These are phyloP conservation scores for Panthera leo DNA, from an alignment of 2,113 vertebrate species.

Conservation along the genomic window DNA sequence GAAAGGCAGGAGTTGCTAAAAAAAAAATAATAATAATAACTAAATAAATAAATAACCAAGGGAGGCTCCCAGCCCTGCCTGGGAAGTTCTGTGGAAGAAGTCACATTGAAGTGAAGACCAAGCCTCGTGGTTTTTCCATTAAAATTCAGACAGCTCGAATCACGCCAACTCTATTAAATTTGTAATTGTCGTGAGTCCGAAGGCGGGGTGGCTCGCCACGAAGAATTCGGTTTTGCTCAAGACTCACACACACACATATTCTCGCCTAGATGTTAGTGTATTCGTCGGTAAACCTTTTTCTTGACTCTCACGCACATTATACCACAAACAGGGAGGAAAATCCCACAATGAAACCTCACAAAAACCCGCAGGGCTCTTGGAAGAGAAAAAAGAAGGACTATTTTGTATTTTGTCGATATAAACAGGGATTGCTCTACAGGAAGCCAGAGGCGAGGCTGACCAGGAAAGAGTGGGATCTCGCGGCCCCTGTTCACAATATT, in stretches of 20 bases:
- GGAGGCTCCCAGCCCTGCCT: background rate
- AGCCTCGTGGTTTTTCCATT: no score
- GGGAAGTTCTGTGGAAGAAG: no score
- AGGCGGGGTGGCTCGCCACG: accelerated
- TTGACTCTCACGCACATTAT: background rate
- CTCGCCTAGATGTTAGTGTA: background rate
- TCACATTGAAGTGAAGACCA: background rate
- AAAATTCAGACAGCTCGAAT: background rate
- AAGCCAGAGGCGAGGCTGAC: background rate
- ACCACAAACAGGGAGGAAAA: background rate
- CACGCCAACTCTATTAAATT: accelerated
- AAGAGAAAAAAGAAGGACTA: background rate
- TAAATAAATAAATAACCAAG: background rate
- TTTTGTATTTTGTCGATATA: background rate
- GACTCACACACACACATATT: background rate
- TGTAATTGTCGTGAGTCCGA: accelerated
- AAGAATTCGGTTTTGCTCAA: background rate
- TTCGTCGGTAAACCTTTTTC: background rate
- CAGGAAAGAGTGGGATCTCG: background rate
- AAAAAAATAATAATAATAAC: background rate
- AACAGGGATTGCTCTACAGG: background rate
- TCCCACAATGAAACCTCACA: accelerated
- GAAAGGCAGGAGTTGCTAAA: no score
- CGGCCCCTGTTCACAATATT: accelerated
- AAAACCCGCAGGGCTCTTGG: background rate